phyloP scores from a whole-genome alignment of 64 coral and sea anemone genomes.

The Astreopora myriophthalma region DNA sequence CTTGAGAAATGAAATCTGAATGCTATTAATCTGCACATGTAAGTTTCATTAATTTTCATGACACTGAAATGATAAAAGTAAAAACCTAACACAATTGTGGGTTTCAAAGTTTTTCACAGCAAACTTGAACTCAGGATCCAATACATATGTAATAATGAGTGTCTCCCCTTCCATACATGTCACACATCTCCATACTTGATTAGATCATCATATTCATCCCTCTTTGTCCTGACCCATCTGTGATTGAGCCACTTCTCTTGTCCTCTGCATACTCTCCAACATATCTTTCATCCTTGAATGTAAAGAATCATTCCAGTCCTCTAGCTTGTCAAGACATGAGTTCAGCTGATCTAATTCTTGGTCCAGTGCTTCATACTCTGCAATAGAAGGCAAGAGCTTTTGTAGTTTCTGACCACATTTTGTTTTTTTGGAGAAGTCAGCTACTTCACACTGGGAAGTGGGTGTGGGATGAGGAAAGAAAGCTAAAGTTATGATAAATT shows the following conservation, averaged over 20 bases:
- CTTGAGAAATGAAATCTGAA: no score
- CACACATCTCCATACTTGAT: no score
- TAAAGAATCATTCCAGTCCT: slow-evolving; percentile 94
- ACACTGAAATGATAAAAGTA: no score
- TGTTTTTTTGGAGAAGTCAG: no score
- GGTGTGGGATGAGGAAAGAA: not conserved
- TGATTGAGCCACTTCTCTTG: not conserved
- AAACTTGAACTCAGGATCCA: no score
- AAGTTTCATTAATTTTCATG: no score
- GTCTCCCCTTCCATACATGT: no score
- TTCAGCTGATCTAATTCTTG: slow-evolving; percentile 82
- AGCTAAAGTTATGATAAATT: no score
- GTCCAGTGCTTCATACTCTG: slow-evolving; percentile 85
- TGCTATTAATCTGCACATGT: no score
- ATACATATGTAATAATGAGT: no score
- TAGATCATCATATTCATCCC: not conserved
- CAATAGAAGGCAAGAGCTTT: not conserved
- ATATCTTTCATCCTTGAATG: slow-evolving; percentile 84
- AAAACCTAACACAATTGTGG: no score
- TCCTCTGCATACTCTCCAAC: slow-evolving; percentile 78
- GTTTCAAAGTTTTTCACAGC: no score
- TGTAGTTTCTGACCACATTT: not conserved
- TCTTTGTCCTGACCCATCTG: not conserved
- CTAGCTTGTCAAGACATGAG: slow-evolving; percentile 83
- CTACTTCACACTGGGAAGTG: not conserved